Evolutionary conservation across 2,113 vertebrate genomes (phyloP).

Genomic region (Callocephalon fimbriatum): DNA sequence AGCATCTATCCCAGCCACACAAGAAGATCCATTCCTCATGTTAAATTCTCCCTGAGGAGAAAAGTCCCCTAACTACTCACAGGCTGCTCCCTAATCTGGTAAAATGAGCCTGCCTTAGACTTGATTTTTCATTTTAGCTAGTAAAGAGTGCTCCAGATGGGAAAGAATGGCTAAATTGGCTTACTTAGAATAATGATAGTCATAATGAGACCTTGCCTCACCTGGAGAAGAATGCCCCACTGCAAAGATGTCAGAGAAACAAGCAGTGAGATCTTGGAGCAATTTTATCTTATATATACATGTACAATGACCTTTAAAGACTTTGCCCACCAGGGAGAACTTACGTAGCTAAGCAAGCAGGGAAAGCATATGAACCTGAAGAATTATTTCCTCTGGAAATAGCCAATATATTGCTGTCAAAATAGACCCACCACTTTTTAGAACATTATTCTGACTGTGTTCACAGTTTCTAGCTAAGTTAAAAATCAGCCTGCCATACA

Average conservation of each 20-base stretch:
- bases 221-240: not conserved
- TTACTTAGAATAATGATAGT: not conserved
- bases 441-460: not conserved
- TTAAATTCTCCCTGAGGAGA: not conserved
- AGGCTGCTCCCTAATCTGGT: not conserved
- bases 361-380: not conserved
- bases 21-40: not conserved
- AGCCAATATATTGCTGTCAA: not conserved
- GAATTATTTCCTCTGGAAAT: not conserved
- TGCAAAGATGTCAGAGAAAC: not conserved
- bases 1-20: not conserved
- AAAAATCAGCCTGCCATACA: not conserved
- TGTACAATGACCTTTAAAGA: not conserved
- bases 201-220: slow-evolving; percentile 8
- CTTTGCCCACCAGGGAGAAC: not conserved
- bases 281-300: not conserved
- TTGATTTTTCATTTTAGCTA: not conserved
- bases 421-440: not conserved
- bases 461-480: not conserved
- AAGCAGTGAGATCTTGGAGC: not conserved
- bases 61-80: not conserved
- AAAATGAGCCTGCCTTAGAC: not conserved
- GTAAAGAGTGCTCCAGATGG: not conserved
- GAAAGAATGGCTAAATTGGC: not conserved
- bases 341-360: not conserved